These are phyloP conservation scores for Gymnobelideus leadbeateri DNA, from an alignment of 2,113 vertebrate genomes.

Conservation along the genomic window DNA sequence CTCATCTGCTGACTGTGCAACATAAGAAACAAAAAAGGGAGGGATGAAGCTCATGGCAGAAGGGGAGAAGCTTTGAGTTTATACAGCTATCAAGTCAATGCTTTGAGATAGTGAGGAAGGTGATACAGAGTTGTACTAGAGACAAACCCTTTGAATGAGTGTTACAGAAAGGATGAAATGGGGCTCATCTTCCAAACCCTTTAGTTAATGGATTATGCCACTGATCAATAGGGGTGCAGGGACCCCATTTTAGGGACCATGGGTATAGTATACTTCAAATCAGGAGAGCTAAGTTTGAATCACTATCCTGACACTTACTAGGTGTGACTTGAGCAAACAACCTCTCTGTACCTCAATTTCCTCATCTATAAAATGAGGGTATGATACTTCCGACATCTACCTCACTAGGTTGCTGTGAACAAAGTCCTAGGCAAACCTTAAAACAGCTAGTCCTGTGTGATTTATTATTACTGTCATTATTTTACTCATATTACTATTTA, in stretches of 20 bases:
- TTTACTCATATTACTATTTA: background rate
- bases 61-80: background rate
- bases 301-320: background rate
- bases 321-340: accelerated
- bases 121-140: background rate
- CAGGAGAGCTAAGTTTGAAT: background rate
- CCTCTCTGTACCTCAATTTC: background rate
- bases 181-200: background rate
- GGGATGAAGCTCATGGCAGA: background rate
- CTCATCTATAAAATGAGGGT: background rate
- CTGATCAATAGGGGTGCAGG: background rate
- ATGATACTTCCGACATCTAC: background rate
- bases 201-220: background rate
- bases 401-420: background rate
- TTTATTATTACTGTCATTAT: background rate
- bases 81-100: background rate
- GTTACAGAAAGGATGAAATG: background rate
- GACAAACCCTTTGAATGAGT: background rate
- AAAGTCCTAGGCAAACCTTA: background rate
- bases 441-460: background rate
- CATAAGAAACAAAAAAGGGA: background rate
- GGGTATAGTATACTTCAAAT: background rate
- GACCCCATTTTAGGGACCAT: background rate
- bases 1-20: background rate
- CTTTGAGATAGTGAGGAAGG: background rate